Percentiles rank a stretch among this genome's conserved stretches.
Conservation (phyloP, 2,888 invertebrate species). For the Eucera pruinosa region DNA sequence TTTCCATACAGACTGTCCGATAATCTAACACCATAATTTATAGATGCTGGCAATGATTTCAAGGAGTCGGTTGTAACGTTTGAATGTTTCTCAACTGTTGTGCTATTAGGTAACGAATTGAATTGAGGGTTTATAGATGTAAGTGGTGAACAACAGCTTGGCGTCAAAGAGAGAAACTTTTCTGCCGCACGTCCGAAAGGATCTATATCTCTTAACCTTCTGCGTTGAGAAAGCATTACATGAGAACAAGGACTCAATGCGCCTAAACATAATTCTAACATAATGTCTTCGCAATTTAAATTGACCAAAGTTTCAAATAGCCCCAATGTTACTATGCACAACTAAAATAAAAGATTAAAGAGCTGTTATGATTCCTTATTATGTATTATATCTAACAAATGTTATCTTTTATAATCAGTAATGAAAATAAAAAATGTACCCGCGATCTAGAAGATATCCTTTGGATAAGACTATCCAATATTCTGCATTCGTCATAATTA, state of each 20-base stretch:
- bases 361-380: not conserved
- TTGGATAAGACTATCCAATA: conserved; percentile 92
- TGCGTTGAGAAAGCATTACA: conserved; percentile 92
- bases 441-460: conserved; percentile 90
- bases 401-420: conserved; percentile 16
- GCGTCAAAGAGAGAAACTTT: conserved; percentile 90
- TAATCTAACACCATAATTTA: conserved; percentile 71
- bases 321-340: conserved; percentile 94
- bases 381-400: not conserved
- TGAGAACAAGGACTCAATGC: conserved; percentile 93
- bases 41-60: conserved; percentile 71
- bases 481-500: conserved; percentile 93
- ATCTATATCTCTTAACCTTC: conserved; percentile 89
- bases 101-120: conserved; percentile 70
- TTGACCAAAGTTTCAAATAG: conserved; percentile 96
- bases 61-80: conserved; percentile 56
- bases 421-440: conserved; percentile 85
- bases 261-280: conserved; percentile 95
- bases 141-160: conserved; percentile 86
- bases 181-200: conserved; percentile 90
- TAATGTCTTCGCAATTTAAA: conserved; percentile 97
- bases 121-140: conserved; percentile 55
- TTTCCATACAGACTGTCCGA: conserved; percentile 90
- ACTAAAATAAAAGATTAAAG: conserved; percentile 83
- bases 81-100: conserved; percentile 59